Percentiles rank a stretch among this genome's conserved stretches.
Evolutionary conservation across 1,140 invertebrate genomes (phyloP).

Genomic region (Heliconius nattereri): DNA sequence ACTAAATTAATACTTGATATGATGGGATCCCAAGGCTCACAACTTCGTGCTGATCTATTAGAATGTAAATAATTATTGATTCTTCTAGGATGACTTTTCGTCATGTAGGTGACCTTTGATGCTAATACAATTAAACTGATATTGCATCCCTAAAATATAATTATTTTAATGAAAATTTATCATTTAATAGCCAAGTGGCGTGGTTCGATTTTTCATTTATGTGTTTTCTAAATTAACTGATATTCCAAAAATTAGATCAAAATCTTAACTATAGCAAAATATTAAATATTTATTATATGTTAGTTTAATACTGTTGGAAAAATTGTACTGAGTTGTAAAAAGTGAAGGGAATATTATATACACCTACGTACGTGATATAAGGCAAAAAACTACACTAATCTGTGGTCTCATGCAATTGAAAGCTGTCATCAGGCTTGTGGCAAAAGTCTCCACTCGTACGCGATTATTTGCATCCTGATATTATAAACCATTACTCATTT

Average conservation of each 20-base stretch:
- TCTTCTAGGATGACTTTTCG: conserved; percentile 4
- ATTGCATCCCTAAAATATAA: background rate
- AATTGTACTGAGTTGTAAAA: background rate
- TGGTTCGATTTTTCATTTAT: no score
- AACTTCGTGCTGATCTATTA: conserved; percentile 36
- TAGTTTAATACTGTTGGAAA: background rate
- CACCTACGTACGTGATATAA: background rate
- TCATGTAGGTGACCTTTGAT: conserved; percentile 17
- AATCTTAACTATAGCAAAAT: no score
- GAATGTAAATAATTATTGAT: conserved; percentile 32
- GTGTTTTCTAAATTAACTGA: no score
- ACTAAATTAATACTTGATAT: conserved; percentile 9
- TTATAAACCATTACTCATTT: conserved; percentile 34
- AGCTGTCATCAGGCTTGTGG: conserved; percentile 29
- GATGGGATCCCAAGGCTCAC: conserved; percentile 36
- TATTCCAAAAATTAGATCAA: no score
- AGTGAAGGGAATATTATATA: background rate
- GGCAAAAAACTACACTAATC: background rate
- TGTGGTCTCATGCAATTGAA: conserved; percentile 26
- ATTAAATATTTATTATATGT: no score
- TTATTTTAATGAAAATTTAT: background rate
- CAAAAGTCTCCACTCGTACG: conserved; percentile 32
- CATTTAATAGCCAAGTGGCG: no score
- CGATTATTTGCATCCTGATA: conserved; percentile 36
- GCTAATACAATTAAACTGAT: background rate